Base-by-base conservation (phyloP, 2,113 vertebrate species). In the Boleophthalmus pectinirostris region DNA sequence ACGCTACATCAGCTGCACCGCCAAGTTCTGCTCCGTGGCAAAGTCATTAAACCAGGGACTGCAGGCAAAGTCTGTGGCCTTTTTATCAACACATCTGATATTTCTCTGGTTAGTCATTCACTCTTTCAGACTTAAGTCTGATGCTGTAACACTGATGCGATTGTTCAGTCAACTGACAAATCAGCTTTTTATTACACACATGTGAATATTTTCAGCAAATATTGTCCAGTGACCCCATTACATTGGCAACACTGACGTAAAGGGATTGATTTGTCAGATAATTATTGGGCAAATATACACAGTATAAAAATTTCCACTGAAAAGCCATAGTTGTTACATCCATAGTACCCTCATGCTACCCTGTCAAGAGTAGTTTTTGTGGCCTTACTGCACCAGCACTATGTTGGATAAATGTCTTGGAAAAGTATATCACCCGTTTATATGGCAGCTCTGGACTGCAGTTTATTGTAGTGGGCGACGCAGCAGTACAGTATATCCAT, bases 211-310 rank as follows among this genome's bases (percentile, higher is more conserved):
- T 88, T 89, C 74, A 77, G 60, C 73, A 81, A 87, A 76, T 82
- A 75, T 85, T 90, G 87, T 66, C 73, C 80, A 68, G 80, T 89
- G 89, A 90, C 89, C 87, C 80, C 60, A 45, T 66, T 66, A 78
- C 68, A 85, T 91, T 74, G 78, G 77, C 80, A 87, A 89, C 85
- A 84, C 70, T 82, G 51, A n/a, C 15, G 13, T 23, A 66, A 75
- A 72, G 70, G 70, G 70, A 69, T 77, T 69, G 61, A 66, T 69
- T 43, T 43, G 8, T 43, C 38, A 38, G 38, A 8, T 38, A 8
- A 43, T 43, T 43, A 43, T 43, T 43, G 38, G 38, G 9, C 8
- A 43, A 43, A 43, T 43, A 51, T 51, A 51, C 16, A 49, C 20
- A 9, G 1, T 20, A 20, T 6, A 9, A 54, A n/a, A n/a, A 10